Conservation (phyloP, 2,113 vertebrate genomes). For the Pangasianodon gigas region DNA sequence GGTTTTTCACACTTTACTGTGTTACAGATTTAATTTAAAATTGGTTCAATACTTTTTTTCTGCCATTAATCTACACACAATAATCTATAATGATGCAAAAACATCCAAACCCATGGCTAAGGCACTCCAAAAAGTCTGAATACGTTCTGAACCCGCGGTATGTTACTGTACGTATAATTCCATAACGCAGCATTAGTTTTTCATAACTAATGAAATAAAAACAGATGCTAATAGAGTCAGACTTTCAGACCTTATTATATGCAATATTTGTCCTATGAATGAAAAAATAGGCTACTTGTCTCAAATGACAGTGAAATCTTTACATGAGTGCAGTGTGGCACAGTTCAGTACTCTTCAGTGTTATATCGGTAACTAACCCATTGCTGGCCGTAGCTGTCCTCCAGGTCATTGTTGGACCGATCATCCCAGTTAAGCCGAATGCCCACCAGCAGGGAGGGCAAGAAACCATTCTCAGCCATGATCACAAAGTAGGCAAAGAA, state of each 20-base stretch:
- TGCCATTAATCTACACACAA: too few species aligned
- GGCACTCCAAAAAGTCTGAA: background rate
- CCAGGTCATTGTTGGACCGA: slow-evolving; percentile 76
- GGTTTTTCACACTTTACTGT: too few species aligned
- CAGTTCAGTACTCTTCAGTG: background rate
- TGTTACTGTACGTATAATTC: background rate
- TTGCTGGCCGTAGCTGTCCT: slow-evolving; percentile 89
- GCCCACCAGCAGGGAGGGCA: slow-evolving; percentile 76
- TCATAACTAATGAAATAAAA: background rate
- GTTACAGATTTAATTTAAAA: too few species aligned
- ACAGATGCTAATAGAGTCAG: background rate
- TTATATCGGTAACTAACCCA: slow-evolving; percentile 75
- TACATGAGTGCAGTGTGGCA: background rate
- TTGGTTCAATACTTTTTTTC: too few species aligned
- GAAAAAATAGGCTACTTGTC: background rate
- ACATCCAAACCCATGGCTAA: background rate
- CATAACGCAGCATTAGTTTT: background rate
- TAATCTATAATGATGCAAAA: too few species aligned
- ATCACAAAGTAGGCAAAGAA: slow-evolving; percentile 85
- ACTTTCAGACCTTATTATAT: background rate
- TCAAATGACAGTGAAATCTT: background rate
- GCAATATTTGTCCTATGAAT: background rate
- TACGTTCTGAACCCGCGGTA: background rate
- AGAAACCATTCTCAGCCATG: slow-evolving; percentile 84
- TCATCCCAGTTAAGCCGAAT: slow-evolving; percentile 81